These are phyloP conservation scores for Athalia cordata DNA, from an alignment of 2,888 invertebrate genomes.

Conservation along the genomic window DNA sequence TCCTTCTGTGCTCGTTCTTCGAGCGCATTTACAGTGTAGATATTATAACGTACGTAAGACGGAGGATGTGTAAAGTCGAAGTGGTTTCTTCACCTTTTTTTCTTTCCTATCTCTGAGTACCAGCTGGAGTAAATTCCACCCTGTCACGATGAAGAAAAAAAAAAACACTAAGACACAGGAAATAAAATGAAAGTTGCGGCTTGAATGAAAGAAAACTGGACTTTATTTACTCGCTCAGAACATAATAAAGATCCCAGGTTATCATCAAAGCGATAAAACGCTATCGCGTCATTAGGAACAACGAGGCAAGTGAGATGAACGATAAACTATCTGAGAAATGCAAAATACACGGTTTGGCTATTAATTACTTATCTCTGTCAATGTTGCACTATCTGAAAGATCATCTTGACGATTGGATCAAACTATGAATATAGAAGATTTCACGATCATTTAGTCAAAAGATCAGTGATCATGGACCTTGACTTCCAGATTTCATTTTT, in stretches of 20 bases:
- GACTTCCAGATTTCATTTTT: too few relatives aligned
- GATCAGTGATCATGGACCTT: too few relatives aligned
- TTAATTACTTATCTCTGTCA: constrained; percentile 36
- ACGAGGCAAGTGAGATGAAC: constrained; percentile 2
- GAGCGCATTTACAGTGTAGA: background rate
- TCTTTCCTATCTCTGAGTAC: constrained; percentile 27
- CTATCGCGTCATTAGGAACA: constrained; percentile 34
- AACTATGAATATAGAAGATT: background rate
- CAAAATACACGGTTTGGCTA: constrained; percentile 39
- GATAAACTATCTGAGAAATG: constrained; percentile 35
- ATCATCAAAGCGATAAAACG: constrained; percentile 23
- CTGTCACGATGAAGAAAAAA: background rate
- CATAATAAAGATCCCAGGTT: constrained; percentile 39
- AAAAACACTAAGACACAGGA: background rate
- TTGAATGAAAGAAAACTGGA: constrained; percentile 26
- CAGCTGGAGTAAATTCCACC: constrained; percentile 30
- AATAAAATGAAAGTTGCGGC: constrained; percentile 38
- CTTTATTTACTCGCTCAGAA: constrained; percentile 38
- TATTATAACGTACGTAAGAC: constrained; percentile 9
- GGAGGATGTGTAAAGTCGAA: constrained; percentile 30
- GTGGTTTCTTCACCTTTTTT: constrained; percentile 4
- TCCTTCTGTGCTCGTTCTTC: too few relatives aligned
- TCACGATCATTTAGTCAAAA: too few relatives aligned
- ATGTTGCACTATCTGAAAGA: constrained; percentile 20
- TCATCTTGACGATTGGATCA: constrained; percentile 4